phyloP scores from a whole-genome alignment of 2,888 invertebrate species.

The Dermolepida albohirtum region DNA sequence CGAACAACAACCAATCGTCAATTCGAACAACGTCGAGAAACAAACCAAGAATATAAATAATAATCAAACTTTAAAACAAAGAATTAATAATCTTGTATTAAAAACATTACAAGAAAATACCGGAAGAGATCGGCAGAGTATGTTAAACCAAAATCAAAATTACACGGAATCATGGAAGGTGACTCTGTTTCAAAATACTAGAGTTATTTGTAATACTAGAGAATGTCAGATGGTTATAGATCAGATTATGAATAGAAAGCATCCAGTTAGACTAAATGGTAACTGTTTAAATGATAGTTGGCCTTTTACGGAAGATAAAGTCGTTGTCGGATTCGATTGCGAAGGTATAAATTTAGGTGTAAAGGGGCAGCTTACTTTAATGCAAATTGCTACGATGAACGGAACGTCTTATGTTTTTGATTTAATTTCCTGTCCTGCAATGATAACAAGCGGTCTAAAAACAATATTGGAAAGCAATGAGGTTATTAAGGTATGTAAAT shows the following conservation, averaged over 20 bases:
- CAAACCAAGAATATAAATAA: constrained; percentile 60
- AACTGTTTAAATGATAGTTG: constrained; percentile 50
- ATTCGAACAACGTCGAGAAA: constrained; percentile 35
- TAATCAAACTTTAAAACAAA: constrained; percentile 86
- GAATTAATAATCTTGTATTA: constrained; percentile 88
- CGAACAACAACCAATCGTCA: constrained; percentile 21
- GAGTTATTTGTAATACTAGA: constrained; percentile 82
- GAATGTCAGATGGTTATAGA: constrained; percentile 83
- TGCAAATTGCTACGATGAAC: constrained; percentile 85
- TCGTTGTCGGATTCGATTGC: constrained; percentile 87
- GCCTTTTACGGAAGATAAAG: constrained; percentile 64
- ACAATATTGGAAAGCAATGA: constrained; percentile 82
- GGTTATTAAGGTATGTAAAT: constrained; percentile 77
- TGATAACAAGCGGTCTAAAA: constrained; percentile 85
- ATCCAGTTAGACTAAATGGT: constrained; percentile 4
- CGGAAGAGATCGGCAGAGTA: constrained; percentile 68
- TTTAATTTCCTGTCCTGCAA: constrained; percentile 83
- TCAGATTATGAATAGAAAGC: constrained; percentile 74
- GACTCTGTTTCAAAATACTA: constrained; percentile 83
- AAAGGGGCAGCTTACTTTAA: constrained; percentile 87
- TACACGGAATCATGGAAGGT: constrained; percentile 81
- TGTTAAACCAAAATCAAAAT: constrained; percentile 57
- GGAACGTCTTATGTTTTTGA: constrained; percentile 91
- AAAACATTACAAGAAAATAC: constrained; percentile 91
- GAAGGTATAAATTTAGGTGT: constrained; percentile 93